Evolutionary conservation across 2,888 invertebrate genomes (phyloP), one percentile per base, ranked within the genome.

Genomic region (Macrosoma leucophasiata): DNA sequence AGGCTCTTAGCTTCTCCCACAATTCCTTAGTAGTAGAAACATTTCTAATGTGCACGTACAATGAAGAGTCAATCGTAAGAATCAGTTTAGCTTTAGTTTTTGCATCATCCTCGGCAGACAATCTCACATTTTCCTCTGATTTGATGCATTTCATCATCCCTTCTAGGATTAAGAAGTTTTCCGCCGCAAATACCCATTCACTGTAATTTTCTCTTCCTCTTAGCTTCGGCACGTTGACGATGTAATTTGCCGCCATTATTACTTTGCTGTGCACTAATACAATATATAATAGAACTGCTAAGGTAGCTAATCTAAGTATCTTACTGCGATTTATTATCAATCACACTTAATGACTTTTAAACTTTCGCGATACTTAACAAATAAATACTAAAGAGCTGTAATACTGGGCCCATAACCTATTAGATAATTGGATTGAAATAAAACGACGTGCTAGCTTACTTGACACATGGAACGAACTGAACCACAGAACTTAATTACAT

Each of bases 1-100:
- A 19, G 4, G 34, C 20, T 27, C 40, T 48, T 4, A 55, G 25
- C 23, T 41, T 52, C 3, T 31, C 17, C 33, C 33, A 37, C 15
- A 37, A 37, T 13, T 37, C 20, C 43, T 45, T 27, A 42, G 35
- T 32, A 48, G 54, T 30, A 18, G 26, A 34, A 10, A 41, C 24
- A 9, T 48, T 43, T 4, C 42, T 52, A 4, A 48, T 46, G 13
- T 51, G 47, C 4, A 46, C 45, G 9, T 32, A 48, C 13, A 29
- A 21, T 6, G 21, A 13, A 21, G 29, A 21, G 13, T 21, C 21
- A 11, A 46, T 41, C 11, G 43, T 46, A 11, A 46, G 19, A 11
- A 46, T 41, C 13, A 46, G 20, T 25, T 43, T 43, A 3, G 43
- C 41, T 17, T 33, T 29, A 31, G 23, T 29, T 27, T 29, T 34